Evolutionary conservation across 2,888 invertebrate species (phyloP), one percentile per base, ranked within the genome.

Genomic region (Lepetodrilus schrolli): DNA sequence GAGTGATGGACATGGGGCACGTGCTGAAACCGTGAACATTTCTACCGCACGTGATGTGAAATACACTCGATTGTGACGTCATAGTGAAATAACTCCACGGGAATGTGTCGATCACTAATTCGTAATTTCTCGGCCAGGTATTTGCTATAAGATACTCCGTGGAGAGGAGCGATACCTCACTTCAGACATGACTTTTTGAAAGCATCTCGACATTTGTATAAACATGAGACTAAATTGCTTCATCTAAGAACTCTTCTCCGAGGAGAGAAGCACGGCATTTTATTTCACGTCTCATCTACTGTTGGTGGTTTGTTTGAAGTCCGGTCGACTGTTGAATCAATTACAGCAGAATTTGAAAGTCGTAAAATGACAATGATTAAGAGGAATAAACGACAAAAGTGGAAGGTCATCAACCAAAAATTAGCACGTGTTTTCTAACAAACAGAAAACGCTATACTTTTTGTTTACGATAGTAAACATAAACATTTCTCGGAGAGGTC

Each of bases 301-400:
- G 58, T 10, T 8, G 58, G 30, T 23, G 30, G 34, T 58, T 58
- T 30, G 17, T n/a, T n/a, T n/a, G n/a, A n/a, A n/a, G n/a, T n/a
- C n/a, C n/a, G n/a, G 26, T 30, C 58, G 30, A 58, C 58, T 58
- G 58, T 58, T 58, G 26, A 58, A 58, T 58, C 58, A 58, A 58
- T 58, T 58, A 58, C 30, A 30, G 30, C 17, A 30, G 8, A n/a
- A 23, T 30, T 58, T 58, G 17, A 13, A 17, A 7, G 17, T 30
- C 58, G 58, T 58, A 30, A 58, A 58, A 58, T 58, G 26, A 58
- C 58, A 58, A 58, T 30, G 30, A 58, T 58, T 30, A 58, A 58
- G 34, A 58, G 58, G 30, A 30, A 58, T 58, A 58, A 58, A 58
- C 58, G 58, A 58, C 58, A 58, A 34, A 13, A 10, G 58, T 17